Conservation (phyloP, 1,140 invertebrate genomes). For the Zophobas morio region DNA sequence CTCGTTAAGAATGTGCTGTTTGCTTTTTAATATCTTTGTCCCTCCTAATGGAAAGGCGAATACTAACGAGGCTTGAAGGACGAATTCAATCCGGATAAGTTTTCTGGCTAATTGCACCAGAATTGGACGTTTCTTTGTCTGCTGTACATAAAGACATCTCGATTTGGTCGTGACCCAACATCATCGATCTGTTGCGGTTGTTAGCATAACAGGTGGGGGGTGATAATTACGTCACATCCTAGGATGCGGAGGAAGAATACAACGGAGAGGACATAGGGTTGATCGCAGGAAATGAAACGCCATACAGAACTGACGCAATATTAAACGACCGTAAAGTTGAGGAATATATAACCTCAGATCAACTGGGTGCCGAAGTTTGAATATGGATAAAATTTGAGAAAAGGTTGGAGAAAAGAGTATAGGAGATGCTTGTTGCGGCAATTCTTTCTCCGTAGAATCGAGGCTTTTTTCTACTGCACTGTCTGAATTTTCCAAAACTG, state of each 20-base stretch:
- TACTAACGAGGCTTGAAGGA: constrained; percentile 8
- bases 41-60: not conserved
- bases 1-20: not conserved
- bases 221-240: constrained; percentile 38
- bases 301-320: constrained; percentile 26
- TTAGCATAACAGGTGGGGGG: constrained; percentile 38
- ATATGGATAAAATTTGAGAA: no score
- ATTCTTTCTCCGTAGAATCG: no score
- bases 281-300: constrained; percentile 40
- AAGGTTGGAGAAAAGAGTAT: no score
- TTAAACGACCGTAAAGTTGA: constrained; percentile 1
- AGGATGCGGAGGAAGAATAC: constrained; percentile 27
- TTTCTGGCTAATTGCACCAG: constrained; percentile 24
- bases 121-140: constrained; percentile 27
- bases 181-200: constrained; percentile 42
- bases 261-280: constrained; percentile 36
- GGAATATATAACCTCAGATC: not conserved
- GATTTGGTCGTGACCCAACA: constrained; percentile 3
- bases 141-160: constrained; percentile 28
- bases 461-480: no score
- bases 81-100: constrained; percentile 10
- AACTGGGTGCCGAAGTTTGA: no score
- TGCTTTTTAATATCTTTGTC: not conserved
- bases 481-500: no score
- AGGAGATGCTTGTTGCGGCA: no score